phyloP scores from a whole-genome alignment of 2,113 vertebrate species.

The Tursiops truncatus region DNA sequence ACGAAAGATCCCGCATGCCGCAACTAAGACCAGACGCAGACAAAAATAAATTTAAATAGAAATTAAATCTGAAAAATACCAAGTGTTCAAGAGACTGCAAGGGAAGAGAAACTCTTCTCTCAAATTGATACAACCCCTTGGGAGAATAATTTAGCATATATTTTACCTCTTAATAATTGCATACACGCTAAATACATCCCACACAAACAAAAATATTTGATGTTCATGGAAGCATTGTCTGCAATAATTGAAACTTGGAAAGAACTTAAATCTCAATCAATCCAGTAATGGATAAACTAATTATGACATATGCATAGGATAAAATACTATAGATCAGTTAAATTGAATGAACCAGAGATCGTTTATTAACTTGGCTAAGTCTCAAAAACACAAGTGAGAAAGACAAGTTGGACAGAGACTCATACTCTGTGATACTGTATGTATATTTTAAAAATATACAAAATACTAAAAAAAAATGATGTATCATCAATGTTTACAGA shows the following conservation, averaged over 20 bases:
- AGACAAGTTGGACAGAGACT: not conserved
- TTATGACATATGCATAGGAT: not conserved
- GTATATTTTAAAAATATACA: not conserved
- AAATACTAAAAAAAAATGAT: not conserved
- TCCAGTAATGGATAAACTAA: not conserved
- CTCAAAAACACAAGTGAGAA: conserved; percentile 21
- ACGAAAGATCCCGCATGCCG: too few species aligned
- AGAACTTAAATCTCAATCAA: not conserved
- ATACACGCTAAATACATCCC: not conserved
- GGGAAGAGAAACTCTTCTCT: not conserved
- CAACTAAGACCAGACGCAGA: too few species aligned
- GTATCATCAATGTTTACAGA: not conserved
- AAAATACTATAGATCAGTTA: conserved; percentile 3
- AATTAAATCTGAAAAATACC: conserved; percentile 31
- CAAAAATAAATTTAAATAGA: not conserved
- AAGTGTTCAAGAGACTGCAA: not conserved
- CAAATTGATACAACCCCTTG: not conserved
- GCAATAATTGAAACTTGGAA: not conserved
- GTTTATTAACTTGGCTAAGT: conserved; percentile 26
- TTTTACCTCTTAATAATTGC: not conserved
- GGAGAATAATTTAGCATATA: not conserved
- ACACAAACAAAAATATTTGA: not conserved
- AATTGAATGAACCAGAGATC: not conserved
- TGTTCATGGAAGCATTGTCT: not conserved
- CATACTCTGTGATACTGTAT: not conserved